Conservation (phyloP, 2,888 invertebrate genomes). For the Drosophila neonasuta region DNA sequence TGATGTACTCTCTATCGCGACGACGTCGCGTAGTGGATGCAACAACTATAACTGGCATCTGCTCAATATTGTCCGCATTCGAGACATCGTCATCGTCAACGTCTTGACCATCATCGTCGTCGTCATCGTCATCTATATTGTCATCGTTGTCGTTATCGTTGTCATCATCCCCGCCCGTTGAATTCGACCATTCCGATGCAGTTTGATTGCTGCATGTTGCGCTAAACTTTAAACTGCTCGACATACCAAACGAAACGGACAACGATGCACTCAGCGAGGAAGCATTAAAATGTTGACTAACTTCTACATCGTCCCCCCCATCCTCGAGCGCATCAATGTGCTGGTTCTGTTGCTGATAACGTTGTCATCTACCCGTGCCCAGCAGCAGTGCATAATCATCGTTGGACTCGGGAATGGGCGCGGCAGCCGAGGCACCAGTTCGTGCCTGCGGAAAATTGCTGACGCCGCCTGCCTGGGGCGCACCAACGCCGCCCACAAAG, state of each 20-base stretch:
- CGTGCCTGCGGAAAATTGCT: conserved; percentile 75
- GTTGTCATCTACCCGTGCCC: conserved; percentile 79
- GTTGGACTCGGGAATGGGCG: conserved; percentile 76
- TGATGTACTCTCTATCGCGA: conserved; percentile 75
- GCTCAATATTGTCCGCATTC: conserved; percentile 21
- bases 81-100: conserved; percentile 16
- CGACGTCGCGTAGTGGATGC: conserved; percentile 44
- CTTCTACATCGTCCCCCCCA: conserved; percentile 65
- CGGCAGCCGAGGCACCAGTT: conserved; percentile 60
- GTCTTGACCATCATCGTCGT: conserved; percentile 39
- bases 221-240: conserved; percentile 77
- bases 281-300: conserved; percentile 74
- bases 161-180: conserved; percentile 69
- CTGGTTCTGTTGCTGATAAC: conserved; percentile 62
- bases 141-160: conserved; percentile 43
- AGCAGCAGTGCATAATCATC: conserved; percentile 77
- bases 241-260: conserved; percentile 76
- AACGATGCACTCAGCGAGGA: conserved; percentile 76
- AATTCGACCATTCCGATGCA: conserved; percentile 77
- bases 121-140: conserved; percentile 47
- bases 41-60: conserved; percentile 28
- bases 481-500: conserved; percentile 61
- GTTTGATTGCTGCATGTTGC: conserved; percentile 73
- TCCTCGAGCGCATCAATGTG: conserved; percentile 58
- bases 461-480: conserved; percentile 55